Conservation (phyloP, 2,113 vertebrate genomes). For the Datnioides undecimradiatus region DNA sequence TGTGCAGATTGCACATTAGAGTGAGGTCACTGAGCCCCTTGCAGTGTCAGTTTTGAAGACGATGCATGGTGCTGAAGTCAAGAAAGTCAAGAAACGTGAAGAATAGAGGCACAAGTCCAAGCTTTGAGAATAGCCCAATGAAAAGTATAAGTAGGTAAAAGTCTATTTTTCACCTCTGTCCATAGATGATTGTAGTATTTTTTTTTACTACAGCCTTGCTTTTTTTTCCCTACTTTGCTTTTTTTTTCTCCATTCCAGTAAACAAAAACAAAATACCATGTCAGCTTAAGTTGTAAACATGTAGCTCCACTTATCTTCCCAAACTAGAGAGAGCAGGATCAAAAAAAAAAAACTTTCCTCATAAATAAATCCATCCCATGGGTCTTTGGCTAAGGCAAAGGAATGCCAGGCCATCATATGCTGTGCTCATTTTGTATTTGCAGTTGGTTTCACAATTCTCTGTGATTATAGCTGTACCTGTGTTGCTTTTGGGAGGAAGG, state of each 20-base stretch:
- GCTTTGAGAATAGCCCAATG: not conserved
- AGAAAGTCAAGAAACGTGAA: not conserved
- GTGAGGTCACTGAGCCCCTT: not conserved
- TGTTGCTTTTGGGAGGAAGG: constrained; percentile 18
- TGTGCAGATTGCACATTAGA: not conserved
- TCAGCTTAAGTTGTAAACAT: constrained; percentile 33
- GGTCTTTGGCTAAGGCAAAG: constrained; percentile 44
- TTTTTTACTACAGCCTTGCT: not conserved
- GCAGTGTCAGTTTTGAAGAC: not conserved
- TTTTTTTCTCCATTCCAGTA: not conserved
- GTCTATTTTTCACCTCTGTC: not conserved
- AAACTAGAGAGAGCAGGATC: constrained; percentile 21
- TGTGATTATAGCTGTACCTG: constrained; percentile 30
- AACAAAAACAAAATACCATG: constrained; percentile 5
- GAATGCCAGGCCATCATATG: constrained; percentile 61
- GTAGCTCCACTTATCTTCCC: constrained; percentile 22
- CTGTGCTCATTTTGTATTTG: constrained; percentile 48
- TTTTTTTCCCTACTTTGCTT: not conserved
- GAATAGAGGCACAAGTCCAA: not conserved
- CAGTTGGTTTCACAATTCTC: constrained; percentile 25
- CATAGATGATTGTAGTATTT: not conserved
- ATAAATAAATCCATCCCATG: constrained; percentile 54
- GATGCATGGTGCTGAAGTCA: no score
- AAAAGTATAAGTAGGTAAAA: not conserved
- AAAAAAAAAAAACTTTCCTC: constrained; percentile 31